phyloP scores from a whole-genome alignment of 2,888 invertebrate species.

The Synergus itoensis region DNA sequence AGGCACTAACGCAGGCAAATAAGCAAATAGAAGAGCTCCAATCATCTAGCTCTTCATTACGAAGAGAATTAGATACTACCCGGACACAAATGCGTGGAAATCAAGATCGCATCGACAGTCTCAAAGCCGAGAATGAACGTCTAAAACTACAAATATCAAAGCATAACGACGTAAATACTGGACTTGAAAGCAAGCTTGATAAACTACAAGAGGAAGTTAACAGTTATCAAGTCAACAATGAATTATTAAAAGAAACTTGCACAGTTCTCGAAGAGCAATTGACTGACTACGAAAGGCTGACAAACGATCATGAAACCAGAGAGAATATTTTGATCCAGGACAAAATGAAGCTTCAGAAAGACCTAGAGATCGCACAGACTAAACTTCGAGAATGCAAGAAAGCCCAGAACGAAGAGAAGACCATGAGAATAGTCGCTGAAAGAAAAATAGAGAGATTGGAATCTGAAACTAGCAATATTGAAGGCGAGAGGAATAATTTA shows the following conservation, averaged over 20 bases:
- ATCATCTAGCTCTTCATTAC: constrained; percentile 67
- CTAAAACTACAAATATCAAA: constrained; percentile 60
- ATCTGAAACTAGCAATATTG: constrained; percentile 71
- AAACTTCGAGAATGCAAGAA: constrained; percentile 78
- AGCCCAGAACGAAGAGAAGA: constrained; percentile 80
- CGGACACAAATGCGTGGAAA: constrained; percentile 69
- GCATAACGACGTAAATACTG: constrained; percentile 71
- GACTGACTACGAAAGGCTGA: constrained; percentile 86
- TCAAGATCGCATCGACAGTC: constrained; percentile 69
- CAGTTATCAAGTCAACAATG: constrained; percentile 79
- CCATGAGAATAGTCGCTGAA: constrained; percentile 80
- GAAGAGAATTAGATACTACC: constrained; percentile 71
- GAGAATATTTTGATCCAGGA: constrained; percentile 78
- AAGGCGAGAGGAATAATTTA: constrained; percentile 68
- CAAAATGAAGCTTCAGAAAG: constrained; percentile 78
- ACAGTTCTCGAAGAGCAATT: constrained; percentile 90
- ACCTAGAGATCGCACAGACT: constrained; percentile 79
- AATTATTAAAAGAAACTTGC: constrained; percentile 88
- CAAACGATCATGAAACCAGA: constrained; percentile 81
- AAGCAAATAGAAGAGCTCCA: constrained; percentile 74
- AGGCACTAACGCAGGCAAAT: constrained; percentile 73
- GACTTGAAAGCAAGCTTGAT: constrained; percentile 68
- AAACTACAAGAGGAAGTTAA: constrained; percentile 71
- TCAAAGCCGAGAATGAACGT: constrained; percentile 70
- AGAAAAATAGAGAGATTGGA: constrained; percentile 78